Conservation (phyloP, 1,140 invertebrate genomes). For the Drosophila mauritiana region DNA sequence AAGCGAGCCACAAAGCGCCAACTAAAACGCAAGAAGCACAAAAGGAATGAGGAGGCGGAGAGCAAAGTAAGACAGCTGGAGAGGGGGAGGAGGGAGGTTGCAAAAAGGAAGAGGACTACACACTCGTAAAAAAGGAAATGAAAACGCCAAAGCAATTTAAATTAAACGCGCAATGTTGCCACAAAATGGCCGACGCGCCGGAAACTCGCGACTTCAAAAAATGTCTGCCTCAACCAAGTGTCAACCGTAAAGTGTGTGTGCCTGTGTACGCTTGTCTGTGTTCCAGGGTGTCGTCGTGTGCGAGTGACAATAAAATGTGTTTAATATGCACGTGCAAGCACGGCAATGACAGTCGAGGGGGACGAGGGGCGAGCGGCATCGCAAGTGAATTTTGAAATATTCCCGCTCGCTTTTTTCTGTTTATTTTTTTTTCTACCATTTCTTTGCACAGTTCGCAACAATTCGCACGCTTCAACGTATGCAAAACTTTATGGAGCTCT, state of each 20-base stretch:
- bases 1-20: slow-evolving; percentile 49
- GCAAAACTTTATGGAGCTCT: slow-evolving; percentile 52
- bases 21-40: slow-evolving; percentile 37
- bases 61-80: not conserved
- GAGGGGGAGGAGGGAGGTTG: not conserved
- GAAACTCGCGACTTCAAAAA: slow-evolving; percentile 53
- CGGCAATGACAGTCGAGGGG: slow-evolving; percentile 21
- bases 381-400: slow-evolving; percentile 52
- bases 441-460: slow-evolving; percentile 44
- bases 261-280: slow-evolving; percentile 18
- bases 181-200: slow-evolving; percentile 52
- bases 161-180: slow-evolving; percentile 65
- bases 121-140: slow-evolving; percentile 45
- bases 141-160: slow-evolving; percentile 74
- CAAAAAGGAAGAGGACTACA: slow-evolving; percentile 8
- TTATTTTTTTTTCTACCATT: not conserved
- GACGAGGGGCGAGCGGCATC: not conserved
- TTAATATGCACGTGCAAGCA: slow-evolving; percentile 74
- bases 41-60: not conserved
- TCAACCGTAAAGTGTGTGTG: slow-evolving; percentile 13
- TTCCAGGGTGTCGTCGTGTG: slow-evolving; percentile 29
- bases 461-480: slow-evolving; percentile 55
- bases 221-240: slow-evolving; percentile 47
- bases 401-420: slow-evolving; percentile 6
- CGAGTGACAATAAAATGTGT: slow-evolving; percentile 70